Conservation (phyloP, 2,888 invertebrate species). For the Allolobophora icterica region DNA sequence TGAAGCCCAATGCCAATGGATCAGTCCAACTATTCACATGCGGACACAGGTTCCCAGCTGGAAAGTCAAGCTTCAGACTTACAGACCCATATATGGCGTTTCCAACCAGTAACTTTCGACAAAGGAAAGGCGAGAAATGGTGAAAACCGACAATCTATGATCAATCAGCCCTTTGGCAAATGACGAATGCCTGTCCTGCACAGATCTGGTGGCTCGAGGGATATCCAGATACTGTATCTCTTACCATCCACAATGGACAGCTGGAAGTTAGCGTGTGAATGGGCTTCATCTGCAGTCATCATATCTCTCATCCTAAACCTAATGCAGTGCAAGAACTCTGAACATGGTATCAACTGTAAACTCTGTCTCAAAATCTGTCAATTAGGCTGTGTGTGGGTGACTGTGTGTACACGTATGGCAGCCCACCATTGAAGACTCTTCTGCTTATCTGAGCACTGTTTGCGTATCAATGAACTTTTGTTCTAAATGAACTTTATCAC, state of each 20-base stretch:
- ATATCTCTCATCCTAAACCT: neutral
- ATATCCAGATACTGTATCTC: neutral
- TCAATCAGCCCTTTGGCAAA: neutral
- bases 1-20: too few relatives aligned
- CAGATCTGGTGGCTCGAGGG: neutral
- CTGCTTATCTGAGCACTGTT: neutral
- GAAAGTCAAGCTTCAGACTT: too few relatives aligned
- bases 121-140: neutral
- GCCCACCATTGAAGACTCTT: too few relatives aligned
- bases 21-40: too few relatives aligned
- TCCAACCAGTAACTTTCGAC: neutral
- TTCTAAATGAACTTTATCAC: constrained; percentile 4
- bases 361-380: neutral
- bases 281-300: too few relatives aligned
- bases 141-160: neutral
- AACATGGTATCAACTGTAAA: neutral
- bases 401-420: too few relatives aligned
- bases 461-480: neutral
- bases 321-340: neutral
- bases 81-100: too few relatives aligned
- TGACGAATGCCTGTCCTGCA: neutral
- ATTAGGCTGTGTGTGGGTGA: neutral
- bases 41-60: too few relatives aligned
- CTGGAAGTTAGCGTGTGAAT: too few relatives aligned
- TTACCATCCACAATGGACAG: neutral